Percentiles rank a stretch among this genome's conserved stretches.
Conservation (phyloP, 2,797 vertebrate species). For the Sebastes diploproa region DNA sequence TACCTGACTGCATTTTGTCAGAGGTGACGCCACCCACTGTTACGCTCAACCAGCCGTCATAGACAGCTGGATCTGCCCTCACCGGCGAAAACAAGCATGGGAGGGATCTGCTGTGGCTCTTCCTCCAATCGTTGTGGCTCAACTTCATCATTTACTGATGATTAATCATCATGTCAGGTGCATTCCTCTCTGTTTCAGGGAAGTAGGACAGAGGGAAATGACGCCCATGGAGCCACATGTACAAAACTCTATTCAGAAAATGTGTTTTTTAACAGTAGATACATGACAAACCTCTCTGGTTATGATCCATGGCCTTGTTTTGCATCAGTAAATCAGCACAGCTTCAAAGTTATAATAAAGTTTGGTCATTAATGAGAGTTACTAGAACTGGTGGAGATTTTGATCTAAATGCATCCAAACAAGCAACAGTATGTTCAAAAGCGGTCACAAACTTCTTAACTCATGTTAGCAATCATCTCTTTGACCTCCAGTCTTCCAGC, state of each 20-base stretch:
- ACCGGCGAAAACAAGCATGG: not conserved
- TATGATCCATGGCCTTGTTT: not conserved
- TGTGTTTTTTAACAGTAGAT: not conserved
- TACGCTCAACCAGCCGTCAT: not conserved
- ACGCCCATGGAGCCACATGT: not conserved
- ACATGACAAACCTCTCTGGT: not conserved
- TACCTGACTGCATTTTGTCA: conserved; percentile 16
- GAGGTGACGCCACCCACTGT: not conserved
- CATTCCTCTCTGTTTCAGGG: not conserved
- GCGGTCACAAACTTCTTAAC: no score
- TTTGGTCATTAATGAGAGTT: not conserved
- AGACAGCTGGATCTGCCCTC: not conserved
- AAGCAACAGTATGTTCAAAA: not conserved
- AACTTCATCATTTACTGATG: not conserved
- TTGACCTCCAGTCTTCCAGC: not conserved
- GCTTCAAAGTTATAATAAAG: not conserved
- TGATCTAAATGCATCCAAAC: not conserved
- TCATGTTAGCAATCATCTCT: no score
- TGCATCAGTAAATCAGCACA: not conserved
- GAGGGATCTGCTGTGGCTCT: not conserved
- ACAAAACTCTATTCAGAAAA: not conserved
- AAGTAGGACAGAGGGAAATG: not conserved
- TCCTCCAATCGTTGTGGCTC: not conserved
- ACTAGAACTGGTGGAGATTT: not conserved
- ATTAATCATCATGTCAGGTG: not conserved